Conservation (phyloP, 2,797 vertebrate genomes). For the Betta splendens region DNA sequence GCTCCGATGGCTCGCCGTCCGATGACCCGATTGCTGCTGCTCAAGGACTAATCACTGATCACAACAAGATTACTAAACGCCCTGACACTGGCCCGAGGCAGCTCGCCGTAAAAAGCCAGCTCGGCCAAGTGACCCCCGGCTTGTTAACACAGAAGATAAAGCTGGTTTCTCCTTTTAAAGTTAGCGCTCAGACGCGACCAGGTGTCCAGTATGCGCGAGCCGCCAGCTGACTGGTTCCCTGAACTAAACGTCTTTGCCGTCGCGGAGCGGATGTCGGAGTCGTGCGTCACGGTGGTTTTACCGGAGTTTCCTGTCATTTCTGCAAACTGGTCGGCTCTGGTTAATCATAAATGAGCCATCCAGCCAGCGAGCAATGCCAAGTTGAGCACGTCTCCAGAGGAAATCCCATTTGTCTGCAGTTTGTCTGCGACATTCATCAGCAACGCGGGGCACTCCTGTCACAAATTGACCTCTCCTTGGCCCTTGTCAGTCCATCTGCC, state of each 20-base stretch:
- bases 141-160: slow-evolving; percentile 22
- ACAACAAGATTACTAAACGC: slow-evolving; percentile 73
- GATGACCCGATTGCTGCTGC: slow-evolving; percentile 73
- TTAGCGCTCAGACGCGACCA: slow-evolving; percentile 30
- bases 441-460: slow-evolving; percentile 60
- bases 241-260: slow-evolving; percentile 39
- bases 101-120: slow-evolving; percentile 31
- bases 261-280: slow-evolving; percentile 36
- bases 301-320: slow-evolving; percentile 44
- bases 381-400: slow-evolving; percentile 54
- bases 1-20: slow-evolving; percentile 62
- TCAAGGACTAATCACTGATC: slow-evolving; percentile 76
- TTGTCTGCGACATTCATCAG: slow-evolving; percentile 58
- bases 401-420: slow-evolving; percentile 54
- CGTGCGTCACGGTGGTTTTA: slow-evolving; percentile 47
- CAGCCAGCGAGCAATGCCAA: slow-evolving; percentile 44
- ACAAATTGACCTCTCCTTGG: slow-evolving; percentile 71
- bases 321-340: slow-evolving; percentile 32
- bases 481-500: slow-evolving; percentile 64
- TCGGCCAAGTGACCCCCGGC: slow-evolving; percentile 31
- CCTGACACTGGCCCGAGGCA: slow-evolving; percentile 64
- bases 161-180: slow-evolving; percentile 19
- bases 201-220: slow-evolving; percentile 27
- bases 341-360: slow-evolving; percentile 63
- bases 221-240: slow-evolving; percentile 40